phyloP scores from a whole-genome alignment of 2,888 invertebrate species.

The Protonemura montana region DNA sequence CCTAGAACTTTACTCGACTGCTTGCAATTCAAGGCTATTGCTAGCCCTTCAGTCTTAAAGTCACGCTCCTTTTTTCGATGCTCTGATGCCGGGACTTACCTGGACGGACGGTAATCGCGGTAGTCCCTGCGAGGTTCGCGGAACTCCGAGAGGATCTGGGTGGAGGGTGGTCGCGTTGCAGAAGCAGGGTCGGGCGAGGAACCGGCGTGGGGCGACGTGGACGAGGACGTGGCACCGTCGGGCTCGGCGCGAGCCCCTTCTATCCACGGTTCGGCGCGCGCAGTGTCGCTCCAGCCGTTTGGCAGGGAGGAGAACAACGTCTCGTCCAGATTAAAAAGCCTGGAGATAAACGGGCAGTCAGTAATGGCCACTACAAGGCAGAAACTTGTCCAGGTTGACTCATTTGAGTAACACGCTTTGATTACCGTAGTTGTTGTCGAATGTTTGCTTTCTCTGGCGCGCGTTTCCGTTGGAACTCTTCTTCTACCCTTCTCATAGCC shows the following conservation, averaged over 20 bases:
- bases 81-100: no score
- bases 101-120: slow-evolving; percentile 60
- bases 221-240: slow-evolving; percentile 73
- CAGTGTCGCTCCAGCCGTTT: slow-evolving; percentile 55
- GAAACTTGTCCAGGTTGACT: not conserved
- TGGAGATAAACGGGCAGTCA: not conserved
- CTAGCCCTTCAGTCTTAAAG: no score
- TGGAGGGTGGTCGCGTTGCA: slow-evolving; percentile 63
- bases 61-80: no score
- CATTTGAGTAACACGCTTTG: not conserved
- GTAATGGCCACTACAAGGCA: no score
- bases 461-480: slow-evolving; percentile 85
- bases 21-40: no score
- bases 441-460: slow-evolving; percentile 67
- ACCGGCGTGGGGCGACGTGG: slow-evolving; percentile 58
- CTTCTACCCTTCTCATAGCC: slow-evolving; percentile 84
- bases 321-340: slow-evolving; percentile 71
- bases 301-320: slow-evolving; percentile 66
- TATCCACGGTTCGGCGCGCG: slow-evolving; percentile 18
- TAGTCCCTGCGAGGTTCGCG: slow-evolving; percentile 64
- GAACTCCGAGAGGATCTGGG: slow-evolving; percentile 65
- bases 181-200: slow-evolving; percentile 21
- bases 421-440: slow-evolving; percentile 71
- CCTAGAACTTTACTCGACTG: no score
- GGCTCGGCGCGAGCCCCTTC: slow-evolving; percentile 67